Conservation (phyloP, 2,888 invertebrate species). For the Scotopteryx bipunctaria region DNA sequence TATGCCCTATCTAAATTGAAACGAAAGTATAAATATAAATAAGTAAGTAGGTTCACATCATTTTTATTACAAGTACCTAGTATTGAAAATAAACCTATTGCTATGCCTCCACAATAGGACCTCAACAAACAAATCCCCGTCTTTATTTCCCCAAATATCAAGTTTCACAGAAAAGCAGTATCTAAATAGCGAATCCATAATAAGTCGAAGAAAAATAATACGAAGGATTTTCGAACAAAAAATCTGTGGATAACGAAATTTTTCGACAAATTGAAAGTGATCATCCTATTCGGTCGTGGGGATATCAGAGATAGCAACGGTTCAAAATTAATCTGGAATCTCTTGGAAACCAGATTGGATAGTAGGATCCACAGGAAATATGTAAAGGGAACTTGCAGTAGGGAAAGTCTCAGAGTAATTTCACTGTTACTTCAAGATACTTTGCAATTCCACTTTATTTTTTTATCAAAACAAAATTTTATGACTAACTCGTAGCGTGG, state of each 20-base stretch:
- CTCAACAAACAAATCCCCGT: background rate
- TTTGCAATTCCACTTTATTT: too few species aligned
- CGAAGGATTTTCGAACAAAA: constrained; percentile 31
- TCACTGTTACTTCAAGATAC: too few species aligned
- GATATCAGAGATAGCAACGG: constrained; percentile 30
- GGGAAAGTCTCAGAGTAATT: too few species aligned
- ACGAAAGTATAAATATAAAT: too few species aligned
- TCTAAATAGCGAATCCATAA: constrained; percentile 29
- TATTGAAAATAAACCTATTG: too few species aligned
- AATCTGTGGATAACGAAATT: constrained; percentile 28
- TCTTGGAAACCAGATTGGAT: constrained; percentile 43
- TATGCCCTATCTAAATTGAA: too few species aligned
- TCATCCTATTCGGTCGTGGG: constrained; percentile 33
- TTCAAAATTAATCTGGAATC: constrained; percentile 49
- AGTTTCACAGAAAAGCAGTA: constrained; percentile 5
- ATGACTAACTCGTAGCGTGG: too few species aligned
- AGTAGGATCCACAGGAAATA: constrained; percentile 23
- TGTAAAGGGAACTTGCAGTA: constrained; percentile 8
- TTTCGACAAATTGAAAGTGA: constrained; percentile 37
- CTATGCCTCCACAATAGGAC: background rate
- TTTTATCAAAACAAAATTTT: too few species aligned
- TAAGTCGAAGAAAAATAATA: constrained; percentile 34
- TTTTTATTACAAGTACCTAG: too few species aligned
- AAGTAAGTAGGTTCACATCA: too few species aligned
- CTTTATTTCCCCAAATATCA: constrained; percentile 7